phyloP scores from a whole-genome alignment of 92 coral and sea anemone genomes.

The Siderastrea siderea region DNA sequence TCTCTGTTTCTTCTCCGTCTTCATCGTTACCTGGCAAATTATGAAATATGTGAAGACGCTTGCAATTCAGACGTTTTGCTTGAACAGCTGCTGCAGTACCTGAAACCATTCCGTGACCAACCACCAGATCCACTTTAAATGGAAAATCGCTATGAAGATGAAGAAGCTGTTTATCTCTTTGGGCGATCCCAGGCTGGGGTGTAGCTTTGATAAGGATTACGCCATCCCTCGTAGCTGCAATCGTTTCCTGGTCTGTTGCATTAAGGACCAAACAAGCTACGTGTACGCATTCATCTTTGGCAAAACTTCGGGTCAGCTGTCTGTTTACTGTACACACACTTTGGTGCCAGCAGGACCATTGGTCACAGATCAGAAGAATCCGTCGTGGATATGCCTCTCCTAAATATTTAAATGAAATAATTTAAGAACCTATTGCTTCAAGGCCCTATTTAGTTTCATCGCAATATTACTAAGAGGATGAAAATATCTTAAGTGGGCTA shows the following conservation, averaged over 20 bases:
- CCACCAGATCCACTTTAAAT: conserved; percentile 60
- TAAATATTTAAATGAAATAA: conserved; percentile 1
- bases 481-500: too few species aligned
- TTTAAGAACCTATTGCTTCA: not conserved
- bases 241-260: conserved; percentile 50
- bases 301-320: conserved; percentile 66
- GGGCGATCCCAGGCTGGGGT: conserved; percentile 44
- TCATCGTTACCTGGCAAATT: conserved; percentile 55
- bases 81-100: conserved; percentile 72
- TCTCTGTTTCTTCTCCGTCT: conserved; percentile 42
- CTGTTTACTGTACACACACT: conserved; percentile 61
- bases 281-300: conserved; percentile 47
- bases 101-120: conserved; percentile 73
- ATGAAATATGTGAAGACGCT: conserved; percentile 67
- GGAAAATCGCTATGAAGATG: conserved; percentile 61
- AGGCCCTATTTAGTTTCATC: not conserved
- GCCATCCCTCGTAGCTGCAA: conserved; percentile 63
- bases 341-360: conserved; percentile 73
- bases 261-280: conserved; percentile 78
- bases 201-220: conserved; percentile 62
- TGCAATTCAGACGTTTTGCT: conserved; percentile 50
- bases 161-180: conserved; percentile 50
- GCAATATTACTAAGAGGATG: too few species aligned
- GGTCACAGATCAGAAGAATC: conserved; percentile 58
- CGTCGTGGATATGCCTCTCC: conserved; percentile 63